Conservation (phyloP, 2,888 invertebrate genomes). For the Epirrhoe tristata region DNA sequence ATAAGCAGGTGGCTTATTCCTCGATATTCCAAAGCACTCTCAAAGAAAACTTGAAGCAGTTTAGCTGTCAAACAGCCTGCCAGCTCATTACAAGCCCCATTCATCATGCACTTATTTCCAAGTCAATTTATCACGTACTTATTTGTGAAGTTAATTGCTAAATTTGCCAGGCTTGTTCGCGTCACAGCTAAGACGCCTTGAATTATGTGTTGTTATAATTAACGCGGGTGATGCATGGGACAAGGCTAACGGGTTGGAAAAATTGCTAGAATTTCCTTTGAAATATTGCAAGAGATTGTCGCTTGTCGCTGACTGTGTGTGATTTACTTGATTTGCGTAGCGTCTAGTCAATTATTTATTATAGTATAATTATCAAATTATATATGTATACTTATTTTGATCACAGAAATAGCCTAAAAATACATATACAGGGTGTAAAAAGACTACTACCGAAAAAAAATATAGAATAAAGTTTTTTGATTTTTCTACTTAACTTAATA, state of each 20-base stretch:
- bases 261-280: constrained; percentile 27
- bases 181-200: constrained; percentile 41
- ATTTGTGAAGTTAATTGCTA: constrained; percentile 48
- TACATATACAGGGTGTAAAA: no score
- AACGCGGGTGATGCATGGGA: constrained; percentile 44
- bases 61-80: constrained; percentile 28
- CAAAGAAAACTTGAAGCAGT: constrained; percentile 14
- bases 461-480: no score
- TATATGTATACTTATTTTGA: no score
- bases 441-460: no score
- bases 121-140: constrained; percentile 46
- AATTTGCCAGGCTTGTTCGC: constrained; percentile 44
- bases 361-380: no score
- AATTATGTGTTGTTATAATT: constrained; percentile 46
- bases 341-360: not conserved
- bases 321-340: not conserved
- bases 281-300: constrained; percentile 4
- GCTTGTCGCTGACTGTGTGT: constrained; percentile 13
- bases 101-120: constrained; percentile 43
- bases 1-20: not conserved
- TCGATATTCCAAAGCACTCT: not conserved
- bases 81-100: constrained; percentile 43
- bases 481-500: no score
- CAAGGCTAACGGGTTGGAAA: constrained; percentile 35
- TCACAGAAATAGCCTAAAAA: no score